Base-by-base conservation (phyloP, 2,888 invertebrate species). In the Caenorhabditis angaria region DNA sequence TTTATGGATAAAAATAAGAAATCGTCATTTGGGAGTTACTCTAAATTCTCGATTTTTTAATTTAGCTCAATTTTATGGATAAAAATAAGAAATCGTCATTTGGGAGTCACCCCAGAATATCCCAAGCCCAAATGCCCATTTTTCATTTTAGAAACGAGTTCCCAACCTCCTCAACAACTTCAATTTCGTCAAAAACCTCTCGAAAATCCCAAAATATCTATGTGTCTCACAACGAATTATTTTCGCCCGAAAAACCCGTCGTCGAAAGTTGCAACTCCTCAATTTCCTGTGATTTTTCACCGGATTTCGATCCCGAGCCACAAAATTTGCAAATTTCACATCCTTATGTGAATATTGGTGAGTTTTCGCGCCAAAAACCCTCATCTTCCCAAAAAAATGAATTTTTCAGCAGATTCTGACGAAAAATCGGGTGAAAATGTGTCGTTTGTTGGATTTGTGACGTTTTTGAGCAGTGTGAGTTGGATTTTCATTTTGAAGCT, bases 361-460 rank as follows among this genome's bases (percentile, higher is more conserved):
- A 48, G 48, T n/a, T 48, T 32, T 32, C 10, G 10, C 6, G 5
- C 32, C 32, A 32, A 32, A n/a, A n/a, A n/a, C n/a, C n/a, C n/a
- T n/a, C n/a, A n/a, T n/a, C n/a, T n/a, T n/a, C n/a, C n/a, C n/a
- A n/a, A n/a, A n/a, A n/a, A n/a, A n/a, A n/a, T n/a, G n/a, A n/a
- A n/a, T n/a, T n/a, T n/a, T n/a, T n/a, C n/a, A n/a, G n/a, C n/a
- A n/a, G n/a, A n/a, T n/a, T n/a, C n/a, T n/a, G n/a, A n/a, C 18
- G 28, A 47, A 6, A 63, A 65, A 20, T 53, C 59, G 2, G 50
- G 29, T 41, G 41, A 66, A 68, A 27, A 70, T 70, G 62, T 67
- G 24, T 53, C 65, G 0, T 67, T 62, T 60, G 41, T 68, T 1
- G 68, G 67, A 59, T 68, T 59, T 27, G 72, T 72, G n/a, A 47